Conservation (phyloP, 1,140 invertebrate genomes). For the Meloidogyne hapla region DNA sequence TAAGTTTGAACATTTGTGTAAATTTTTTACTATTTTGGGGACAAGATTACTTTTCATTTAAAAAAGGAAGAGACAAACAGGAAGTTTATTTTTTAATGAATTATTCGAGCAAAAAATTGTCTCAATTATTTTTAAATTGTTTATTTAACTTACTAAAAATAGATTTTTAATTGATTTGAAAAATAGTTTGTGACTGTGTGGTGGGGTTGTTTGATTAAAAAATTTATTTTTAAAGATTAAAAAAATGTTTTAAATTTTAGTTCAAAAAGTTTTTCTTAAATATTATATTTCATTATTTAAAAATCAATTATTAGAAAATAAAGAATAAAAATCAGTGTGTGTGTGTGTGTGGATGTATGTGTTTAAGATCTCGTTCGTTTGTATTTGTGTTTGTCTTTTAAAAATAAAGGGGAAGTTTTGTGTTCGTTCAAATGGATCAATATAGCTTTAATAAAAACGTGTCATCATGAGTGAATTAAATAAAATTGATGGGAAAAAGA, state of each 20-base stretch:
- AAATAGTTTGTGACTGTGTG: too few species aligned
- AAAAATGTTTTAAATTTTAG: not conserved
- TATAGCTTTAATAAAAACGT: not conserved
- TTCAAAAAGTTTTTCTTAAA: too few species aligned
- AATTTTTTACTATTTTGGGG: not conserved
- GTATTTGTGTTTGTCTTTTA: not conserved
- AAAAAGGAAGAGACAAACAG: not conserved
- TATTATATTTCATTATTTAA: too few species aligned
- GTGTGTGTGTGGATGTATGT: not conserved
- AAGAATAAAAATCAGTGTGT: constrained; percentile 1
- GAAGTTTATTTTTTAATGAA: not conserved
- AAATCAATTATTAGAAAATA: not conserved
- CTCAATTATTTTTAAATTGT: too few species aligned
- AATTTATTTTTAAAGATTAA: not conserved
- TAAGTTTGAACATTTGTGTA: not conserved
- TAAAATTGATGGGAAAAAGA: not conserved
- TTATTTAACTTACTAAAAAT: too few species aligned
- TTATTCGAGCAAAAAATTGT: too few species aligned
- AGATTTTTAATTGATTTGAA: too few species aligned
- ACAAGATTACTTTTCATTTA: not conserved
- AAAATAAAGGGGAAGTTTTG: not conserved
- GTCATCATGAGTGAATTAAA: too few species aligned
- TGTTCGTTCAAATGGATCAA: not conserved
- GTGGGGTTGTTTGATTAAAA: too few species aligned
- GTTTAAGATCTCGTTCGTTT: not conserved